These are phyloP conservation scores for Ciconia stormi DNA, from an alignment of 2,113 vertebrate species.

Conservation along the genomic window DNA sequence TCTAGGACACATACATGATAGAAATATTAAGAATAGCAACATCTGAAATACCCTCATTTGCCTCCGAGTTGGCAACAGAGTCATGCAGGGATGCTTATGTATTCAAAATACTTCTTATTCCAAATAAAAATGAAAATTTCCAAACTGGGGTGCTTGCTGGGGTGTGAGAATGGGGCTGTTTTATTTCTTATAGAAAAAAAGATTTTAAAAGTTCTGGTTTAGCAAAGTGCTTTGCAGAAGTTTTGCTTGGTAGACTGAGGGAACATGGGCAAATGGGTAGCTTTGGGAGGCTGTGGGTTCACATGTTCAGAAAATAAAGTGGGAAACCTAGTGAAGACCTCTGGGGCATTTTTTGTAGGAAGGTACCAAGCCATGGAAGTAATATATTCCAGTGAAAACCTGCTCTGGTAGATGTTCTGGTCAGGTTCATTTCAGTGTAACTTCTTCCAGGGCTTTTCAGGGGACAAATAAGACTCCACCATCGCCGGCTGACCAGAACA, in stretches of 20 bases:
- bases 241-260: not conserved
- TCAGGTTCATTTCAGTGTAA: not conserved
- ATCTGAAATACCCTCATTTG: not conserved
- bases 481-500: not conserved
- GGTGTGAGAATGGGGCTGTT: not conserved
- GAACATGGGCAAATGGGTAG: not conserved
- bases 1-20: not conserved
- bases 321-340: not conserved
- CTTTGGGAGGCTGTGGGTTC: not conserved
- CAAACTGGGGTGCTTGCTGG: not conserved
- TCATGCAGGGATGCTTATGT: not conserved
- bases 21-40: not conserved
- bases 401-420: not conserved
- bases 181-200: not conserved
- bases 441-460: not conserved
- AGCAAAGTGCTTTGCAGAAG: not conserved
- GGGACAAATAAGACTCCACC: not conserved
- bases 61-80: not conserved
- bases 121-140: not conserved
- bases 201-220: not conserved
- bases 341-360: not conserved
- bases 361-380: not conserved
- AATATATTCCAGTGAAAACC: not conserved
- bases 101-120: not conserved
- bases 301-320: not conserved